Evolutionary conservation across 2,797 vertebrate species (phyloP).

Genomic region (Vireo griseus): DNA sequence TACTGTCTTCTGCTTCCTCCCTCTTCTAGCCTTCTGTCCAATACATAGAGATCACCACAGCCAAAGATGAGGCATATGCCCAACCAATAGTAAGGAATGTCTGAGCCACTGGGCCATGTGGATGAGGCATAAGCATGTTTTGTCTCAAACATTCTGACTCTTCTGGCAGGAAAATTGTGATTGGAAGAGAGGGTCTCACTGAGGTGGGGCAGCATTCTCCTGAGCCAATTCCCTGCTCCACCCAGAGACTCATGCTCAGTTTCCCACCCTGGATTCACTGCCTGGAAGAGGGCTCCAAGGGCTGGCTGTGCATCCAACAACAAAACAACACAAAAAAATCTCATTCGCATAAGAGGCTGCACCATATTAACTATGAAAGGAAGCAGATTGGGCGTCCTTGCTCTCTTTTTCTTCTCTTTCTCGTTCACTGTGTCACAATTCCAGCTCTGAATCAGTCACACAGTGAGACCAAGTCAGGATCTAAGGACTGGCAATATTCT

Average conservation of each 20-base stretch:
- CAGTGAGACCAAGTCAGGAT: background rate
- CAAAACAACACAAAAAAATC: background rate
- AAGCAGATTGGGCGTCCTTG: background rate
- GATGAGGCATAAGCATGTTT: background rate
- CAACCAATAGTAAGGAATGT: background rate
- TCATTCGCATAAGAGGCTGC: fast-evolving
- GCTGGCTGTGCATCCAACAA: background rate
- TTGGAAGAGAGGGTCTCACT: fast-evolving
- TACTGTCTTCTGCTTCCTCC: background rate
- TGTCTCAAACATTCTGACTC: background rate
- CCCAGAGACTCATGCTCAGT: background rate
- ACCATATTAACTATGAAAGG: background rate
- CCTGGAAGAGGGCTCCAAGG: background rate
- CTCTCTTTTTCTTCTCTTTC: background rate
- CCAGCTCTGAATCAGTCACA: background rate
- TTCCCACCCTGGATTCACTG: too few relatives aligned
- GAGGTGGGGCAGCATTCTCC: fast-evolving
- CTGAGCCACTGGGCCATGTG: background rate
- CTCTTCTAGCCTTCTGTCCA: background rate
- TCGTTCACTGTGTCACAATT: background rate
- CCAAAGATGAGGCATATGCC: background rate
- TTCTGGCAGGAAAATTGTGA: background rate
- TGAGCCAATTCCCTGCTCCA: background rate
- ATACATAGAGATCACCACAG: background rate
- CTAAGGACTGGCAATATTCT: background rate